Evolutionary conservation across 2,113 vertebrate genomes (phyloP).

Genomic region (Trogon surrucura): DNA sequence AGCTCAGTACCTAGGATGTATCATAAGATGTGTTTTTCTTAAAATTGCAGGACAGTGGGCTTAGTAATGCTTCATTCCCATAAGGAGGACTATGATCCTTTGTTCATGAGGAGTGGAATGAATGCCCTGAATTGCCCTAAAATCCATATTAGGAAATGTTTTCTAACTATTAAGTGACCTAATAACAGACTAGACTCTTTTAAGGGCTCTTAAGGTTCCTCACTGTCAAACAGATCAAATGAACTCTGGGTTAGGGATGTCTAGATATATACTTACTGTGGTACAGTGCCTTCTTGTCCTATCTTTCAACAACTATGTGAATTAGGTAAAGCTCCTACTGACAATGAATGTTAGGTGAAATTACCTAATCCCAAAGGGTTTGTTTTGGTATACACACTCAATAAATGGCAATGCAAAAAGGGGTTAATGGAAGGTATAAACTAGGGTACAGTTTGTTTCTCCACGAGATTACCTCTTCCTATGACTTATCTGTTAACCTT

Average conservation of each 20-base stretch:
- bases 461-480: background rate
- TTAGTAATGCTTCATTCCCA: background rate
- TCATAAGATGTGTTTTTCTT: background rate
- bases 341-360: background rate
- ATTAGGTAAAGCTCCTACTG: background rate
- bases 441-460: background rate
- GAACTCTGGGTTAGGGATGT: background rate
- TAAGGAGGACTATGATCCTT: background rate
- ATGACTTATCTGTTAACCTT: background rate
- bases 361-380: background rate
- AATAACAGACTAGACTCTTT: background rate
- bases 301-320: background rate
- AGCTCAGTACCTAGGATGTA: background rate
- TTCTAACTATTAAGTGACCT: background rate
- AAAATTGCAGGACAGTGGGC: background rate
- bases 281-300: background rate
- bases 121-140: background rate
- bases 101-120: background rate
- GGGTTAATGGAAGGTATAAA: background rate
- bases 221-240: background rate
- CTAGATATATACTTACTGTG: background rate
- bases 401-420: background rate
- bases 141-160: background rate
- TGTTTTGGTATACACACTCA: background rate
- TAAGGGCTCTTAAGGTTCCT: background rate